Evolutionary conservation across 2,797 vertebrate genomes (phyloP).

Genomic region (Etheostoma perlongum): DNA sequence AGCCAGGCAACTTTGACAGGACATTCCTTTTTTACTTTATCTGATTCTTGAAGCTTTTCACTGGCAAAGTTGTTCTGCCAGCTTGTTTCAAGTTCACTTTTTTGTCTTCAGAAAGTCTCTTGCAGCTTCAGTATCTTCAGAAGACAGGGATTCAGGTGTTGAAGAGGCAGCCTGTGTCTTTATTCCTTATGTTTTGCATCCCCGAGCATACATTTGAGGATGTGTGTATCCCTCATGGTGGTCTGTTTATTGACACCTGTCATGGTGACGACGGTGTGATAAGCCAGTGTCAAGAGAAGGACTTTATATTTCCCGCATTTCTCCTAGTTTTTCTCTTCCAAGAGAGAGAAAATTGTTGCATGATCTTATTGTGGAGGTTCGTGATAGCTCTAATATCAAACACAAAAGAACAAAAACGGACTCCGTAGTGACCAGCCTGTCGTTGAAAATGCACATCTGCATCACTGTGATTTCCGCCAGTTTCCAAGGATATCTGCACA

Average conservation of each 20-base stretch:
- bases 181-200: conserved; percentile 15
- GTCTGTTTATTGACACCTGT: conserved; percentile 36
- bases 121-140: neutral
- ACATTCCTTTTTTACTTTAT: conserved; percentile 38
- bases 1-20: conserved; percentile 38
- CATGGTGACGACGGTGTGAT: neutral
- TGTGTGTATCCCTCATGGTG: neutral
- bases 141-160: conserved; percentile 2
- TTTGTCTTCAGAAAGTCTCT: conserved; percentile 17
- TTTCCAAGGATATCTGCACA: conserved; percentile 48
- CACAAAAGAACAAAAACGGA: conserved; percentile 28
- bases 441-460: conserved; percentile 56
- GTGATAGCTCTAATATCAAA: conserved; percentile 18
- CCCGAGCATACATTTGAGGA: neutral
- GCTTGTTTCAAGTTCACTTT: conserved; percentile 18
- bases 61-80: conserved; percentile 17
- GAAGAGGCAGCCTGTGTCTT: conserved; percentile 1
- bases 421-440: conserved; percentile 24
- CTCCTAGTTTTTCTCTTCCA: neutral
- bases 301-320: neutral
- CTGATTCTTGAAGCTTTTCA: conserved; percentile 36
- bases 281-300: conserved; percentile 4
- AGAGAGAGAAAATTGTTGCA: conserved; percentile 17
- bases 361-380: conserved; percentile 16
- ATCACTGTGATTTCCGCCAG: conserved; percentile 58